phyloP scores from a whole-genome alignment of 2,113 vertebrate species.

The Colaptes auratus region DNA sequence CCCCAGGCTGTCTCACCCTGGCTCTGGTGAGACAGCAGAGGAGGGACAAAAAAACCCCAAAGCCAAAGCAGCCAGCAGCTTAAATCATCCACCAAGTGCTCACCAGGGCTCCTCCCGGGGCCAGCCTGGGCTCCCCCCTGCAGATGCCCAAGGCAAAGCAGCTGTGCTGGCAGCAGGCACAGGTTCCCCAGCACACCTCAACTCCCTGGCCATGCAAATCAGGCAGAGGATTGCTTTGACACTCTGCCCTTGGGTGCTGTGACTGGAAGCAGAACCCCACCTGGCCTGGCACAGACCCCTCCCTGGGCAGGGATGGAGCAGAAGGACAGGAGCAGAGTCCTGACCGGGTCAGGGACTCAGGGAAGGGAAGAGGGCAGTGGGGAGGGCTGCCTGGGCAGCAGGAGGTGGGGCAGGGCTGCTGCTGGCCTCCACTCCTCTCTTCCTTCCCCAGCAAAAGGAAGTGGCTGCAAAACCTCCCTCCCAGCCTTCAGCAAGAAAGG shows the following conservation, averaged over 20 bases:
- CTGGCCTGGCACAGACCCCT: neutral
- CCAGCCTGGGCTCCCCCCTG: neutral
- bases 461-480: no score
- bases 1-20: neutral
- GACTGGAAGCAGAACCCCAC: neutral
- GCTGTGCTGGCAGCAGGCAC: neutral
- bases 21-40: neutral
- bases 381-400: no score
- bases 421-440: no score
- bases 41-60: neutral
- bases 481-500: no score
- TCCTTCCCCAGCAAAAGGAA: no score
- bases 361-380: neutral
- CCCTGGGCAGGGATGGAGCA: conserved; percentile 5
- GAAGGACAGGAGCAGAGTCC: neutral
- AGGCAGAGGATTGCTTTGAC: neutral
- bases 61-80: neutral
- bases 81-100: neutral
- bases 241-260: neutral
- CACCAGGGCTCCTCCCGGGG: neutral
- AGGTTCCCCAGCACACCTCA: neutral
- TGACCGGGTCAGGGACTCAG: neutral
- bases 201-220: neutral
- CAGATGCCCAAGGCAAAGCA: neutral
- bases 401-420: no score